Percentiles rank a stretch among this genome's conserved stretches.
phyloP scores from a whole-genome alignment of 2,888 invertebrate species.

The Microctonus aethiopoides region DNA sequence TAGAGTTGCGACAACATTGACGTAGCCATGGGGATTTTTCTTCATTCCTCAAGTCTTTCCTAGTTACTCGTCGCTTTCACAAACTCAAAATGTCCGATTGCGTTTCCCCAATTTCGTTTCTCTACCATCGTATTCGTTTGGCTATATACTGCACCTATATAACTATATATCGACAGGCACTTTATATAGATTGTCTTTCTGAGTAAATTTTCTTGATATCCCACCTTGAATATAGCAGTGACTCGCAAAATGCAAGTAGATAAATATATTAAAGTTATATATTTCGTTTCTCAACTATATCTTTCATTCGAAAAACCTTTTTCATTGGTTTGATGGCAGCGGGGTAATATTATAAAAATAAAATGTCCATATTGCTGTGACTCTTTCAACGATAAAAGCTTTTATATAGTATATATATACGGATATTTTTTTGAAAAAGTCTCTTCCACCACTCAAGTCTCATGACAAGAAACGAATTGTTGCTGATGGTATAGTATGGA shows the following conservation, averaged over 20 bases:
- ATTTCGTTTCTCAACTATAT: background rate
- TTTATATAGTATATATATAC: constrained; percentile 4
- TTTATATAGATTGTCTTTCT: background rate
- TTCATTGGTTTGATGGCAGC: constrained; percentile 22
- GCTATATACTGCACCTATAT: background rate
- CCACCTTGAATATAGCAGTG: background rate
- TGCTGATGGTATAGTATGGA: constrained; percentile 25
- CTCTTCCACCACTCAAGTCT: constrained; percentile 1
- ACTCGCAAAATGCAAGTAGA: background rate
- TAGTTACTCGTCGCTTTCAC: background rate
- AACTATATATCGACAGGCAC: background rate
- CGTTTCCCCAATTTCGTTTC: constrained; percentile 4
- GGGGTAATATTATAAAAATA: constrained; percentile 19
- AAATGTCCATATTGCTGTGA: constrained; percentile 26
- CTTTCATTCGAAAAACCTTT: background rate
- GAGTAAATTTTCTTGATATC: background rate
- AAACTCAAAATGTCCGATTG: constrained; percentile 3
- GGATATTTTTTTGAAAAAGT: constrained; percentile 11
- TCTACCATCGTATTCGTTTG: constrained; percentile 13
- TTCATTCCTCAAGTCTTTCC: constrained; percentile 1
- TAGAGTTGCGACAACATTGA: background rate
- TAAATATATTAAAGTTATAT: background rate
- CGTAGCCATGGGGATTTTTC: constrained; percentile 7
- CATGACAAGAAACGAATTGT: constrained; percentile 33
- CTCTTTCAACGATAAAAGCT: constrained; percentile 10